Conservation (phyloP, 2,888 invertebrate species). For the Caenorhabditis sp. region DNA sequence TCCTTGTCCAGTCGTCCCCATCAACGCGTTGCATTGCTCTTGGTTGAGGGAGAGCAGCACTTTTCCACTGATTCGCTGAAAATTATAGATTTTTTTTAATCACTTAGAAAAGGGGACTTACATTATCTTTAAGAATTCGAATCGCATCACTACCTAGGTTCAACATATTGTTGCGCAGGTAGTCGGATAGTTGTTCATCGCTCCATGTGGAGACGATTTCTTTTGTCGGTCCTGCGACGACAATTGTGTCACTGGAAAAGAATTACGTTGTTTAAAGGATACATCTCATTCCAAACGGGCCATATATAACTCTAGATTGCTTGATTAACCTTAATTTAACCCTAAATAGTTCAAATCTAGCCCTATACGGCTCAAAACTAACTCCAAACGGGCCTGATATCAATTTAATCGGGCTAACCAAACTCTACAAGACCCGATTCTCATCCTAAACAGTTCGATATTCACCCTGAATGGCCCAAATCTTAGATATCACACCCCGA, state of each 20-base stretch:
- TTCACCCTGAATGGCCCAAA: no score
- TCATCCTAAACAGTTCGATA: no score
- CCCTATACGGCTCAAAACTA: no score
- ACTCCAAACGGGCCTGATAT: no score
- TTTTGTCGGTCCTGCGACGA: background rate
- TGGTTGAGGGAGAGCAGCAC: background rate
- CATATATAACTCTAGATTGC: no score
- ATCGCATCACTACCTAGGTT: background rate
- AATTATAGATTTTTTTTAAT: background rate
- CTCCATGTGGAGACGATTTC: background rate
- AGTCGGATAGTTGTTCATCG: background rate
- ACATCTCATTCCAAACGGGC: background rate
- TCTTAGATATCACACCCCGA: no score
- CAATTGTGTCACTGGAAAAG: background rate
- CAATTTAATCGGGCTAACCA: no score
- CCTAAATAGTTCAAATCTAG: no score
- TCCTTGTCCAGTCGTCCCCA: background rate
- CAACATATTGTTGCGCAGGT: background rate
- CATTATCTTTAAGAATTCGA: background rate
- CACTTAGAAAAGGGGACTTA: background rate
- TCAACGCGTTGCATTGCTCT: background rate
- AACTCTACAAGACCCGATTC: no score
- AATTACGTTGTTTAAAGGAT: background rate
- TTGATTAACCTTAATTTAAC: no score
- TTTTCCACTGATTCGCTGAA: background rate